These are phyloP conservation scores for Lacanobia oleracea DNA, from an alignment of 2,888 invertebrate genomes.

Conservation along the genomic window DNA sequence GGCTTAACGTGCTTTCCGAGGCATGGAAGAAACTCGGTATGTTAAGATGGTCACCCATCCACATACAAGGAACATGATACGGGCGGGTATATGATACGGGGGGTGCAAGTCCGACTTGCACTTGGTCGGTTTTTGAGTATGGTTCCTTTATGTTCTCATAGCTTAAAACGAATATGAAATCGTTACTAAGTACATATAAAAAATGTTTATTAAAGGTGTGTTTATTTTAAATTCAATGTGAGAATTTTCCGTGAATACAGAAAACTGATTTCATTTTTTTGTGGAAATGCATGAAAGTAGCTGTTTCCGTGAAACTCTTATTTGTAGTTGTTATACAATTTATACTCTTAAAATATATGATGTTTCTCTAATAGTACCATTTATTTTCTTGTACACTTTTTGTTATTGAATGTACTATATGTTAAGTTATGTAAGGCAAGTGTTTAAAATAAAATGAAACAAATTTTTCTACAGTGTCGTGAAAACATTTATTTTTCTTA, in stretches of 20 bases:
- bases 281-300: neutral
- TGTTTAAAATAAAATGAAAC: constrained; percentile 37
- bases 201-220: too few species aligned
- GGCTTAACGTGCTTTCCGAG: too few species aligned
- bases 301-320: neutral
- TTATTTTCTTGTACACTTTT: neutral
- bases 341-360: too few species aligned
- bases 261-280: neutral
- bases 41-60: too few species aligned
- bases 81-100: too few species aligned
- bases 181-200: neutral
- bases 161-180: neutral
- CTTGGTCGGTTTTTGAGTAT: neutral
- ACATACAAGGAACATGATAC: too few species aligned
- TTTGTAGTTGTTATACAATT: too few species aligned
- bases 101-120: too few species aligned
- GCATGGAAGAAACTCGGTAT: too few species aligned
- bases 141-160: neutral
- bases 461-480: constrained; percentile 68
- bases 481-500: constrained; percentile 84
- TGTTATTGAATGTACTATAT: neutral
- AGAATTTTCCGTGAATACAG: too few species aligned
- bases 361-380: too few species aligned
- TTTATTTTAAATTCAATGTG: too few species aligned
- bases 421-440: neutral